Conservation (phyloP, 2,113 vertebrate genomes). For the Cyanoliseus patagonus region DNA sequence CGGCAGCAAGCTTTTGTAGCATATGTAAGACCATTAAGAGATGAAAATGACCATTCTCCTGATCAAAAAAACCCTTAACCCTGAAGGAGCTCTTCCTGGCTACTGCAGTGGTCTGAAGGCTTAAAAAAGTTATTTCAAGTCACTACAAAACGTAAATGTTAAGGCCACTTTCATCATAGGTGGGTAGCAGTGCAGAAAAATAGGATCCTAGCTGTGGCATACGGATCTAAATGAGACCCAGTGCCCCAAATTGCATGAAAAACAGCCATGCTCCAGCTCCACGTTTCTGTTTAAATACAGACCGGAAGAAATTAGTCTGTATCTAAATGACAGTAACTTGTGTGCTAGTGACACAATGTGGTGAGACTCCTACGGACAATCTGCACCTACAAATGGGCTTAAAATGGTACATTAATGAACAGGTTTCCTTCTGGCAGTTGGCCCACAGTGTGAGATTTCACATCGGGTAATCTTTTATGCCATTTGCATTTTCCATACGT, state of each 20-base stretch:
- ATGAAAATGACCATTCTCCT: background rate
- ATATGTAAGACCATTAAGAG: background rate
- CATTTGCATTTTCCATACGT: background rate
- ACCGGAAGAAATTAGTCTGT: background rate
- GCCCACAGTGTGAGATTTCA: background rate
- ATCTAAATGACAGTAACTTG: background rate
- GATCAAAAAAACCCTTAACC: background rate
- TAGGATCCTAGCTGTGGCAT: too few species aligned
- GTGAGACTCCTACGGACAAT: background rate
- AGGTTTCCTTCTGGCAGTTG: background rate
- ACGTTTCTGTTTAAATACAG: background rate
- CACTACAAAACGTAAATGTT: background rate
- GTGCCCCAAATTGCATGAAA: fast-evolving
- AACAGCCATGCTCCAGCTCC: background rate
- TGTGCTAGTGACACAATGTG: background rate
- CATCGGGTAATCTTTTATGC: background rate
- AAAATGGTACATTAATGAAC: background rate
- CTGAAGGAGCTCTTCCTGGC: background rate
- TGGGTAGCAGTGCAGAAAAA: background rate
- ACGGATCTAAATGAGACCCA: background rate
- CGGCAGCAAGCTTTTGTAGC: background rate
- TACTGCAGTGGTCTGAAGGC: background rate
- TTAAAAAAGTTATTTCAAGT: background rate
- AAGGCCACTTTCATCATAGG: background rate
- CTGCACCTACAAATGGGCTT: background rate